Conservation (phyloP, 2,797 vertebrate species). For the Anableps anableps region DNA sequence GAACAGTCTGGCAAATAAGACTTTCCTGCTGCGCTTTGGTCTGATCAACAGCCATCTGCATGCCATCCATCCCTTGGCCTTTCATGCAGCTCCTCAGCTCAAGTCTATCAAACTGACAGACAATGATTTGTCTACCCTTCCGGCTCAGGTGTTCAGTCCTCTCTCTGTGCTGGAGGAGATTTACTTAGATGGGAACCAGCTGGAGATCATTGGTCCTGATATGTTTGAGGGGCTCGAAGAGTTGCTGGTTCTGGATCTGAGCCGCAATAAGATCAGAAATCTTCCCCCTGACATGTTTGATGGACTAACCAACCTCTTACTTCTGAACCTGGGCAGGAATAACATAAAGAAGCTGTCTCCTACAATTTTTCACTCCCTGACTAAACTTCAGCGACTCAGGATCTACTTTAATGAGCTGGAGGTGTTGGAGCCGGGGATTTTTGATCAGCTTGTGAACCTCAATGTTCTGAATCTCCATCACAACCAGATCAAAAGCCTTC, state of each 20-base stretch:
- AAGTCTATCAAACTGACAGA: slow-evolving; percentile 81
- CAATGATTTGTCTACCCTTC: slow-evolving; percentile 80
- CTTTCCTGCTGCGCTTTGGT: slow-evolving; percentile 78
- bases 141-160: slow-evolving; percentile 78
- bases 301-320: slow-evolving; percentile 75
- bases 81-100: slow-evolving; percentile 78
- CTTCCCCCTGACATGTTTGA: slow-evolving; percentile 74
- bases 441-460: slow-evolving; percentile 80
- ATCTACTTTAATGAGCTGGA: slow-evolving; percentile 83
- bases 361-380: slow-evolving; percentile 78
- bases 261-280: slow-evolving; percentile 78
- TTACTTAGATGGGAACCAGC: slow-evolving; percentile 78
- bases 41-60: slow-evolving; percentile 80
- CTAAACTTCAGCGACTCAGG: slow-evolving; percentile 74
- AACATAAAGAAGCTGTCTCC: slow-evolving; percentile 78
- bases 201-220: slow-evolving; percentile 71
- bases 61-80: slow-evolving; percentile 82
- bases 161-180: slow-evolving; percentile 81
- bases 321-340: slow-evolving; percentile 86
- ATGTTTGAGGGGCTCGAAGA: slow-evolving; percentile 76
- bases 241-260: slow-evolving; percentile 81
- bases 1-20: slow-evolving; percentile 75
- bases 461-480: slow-evolving; percentile 77
- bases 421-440: slow-evolving; percentile 75
- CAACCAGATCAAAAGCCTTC: slow-evolving; percentile 81